Evolutionary conservation across 2,797 vertebrate genomes (phyloP), one percentile per base, ranked within the genome.

Genomic region (Fistularia tabacaria): DNA sequence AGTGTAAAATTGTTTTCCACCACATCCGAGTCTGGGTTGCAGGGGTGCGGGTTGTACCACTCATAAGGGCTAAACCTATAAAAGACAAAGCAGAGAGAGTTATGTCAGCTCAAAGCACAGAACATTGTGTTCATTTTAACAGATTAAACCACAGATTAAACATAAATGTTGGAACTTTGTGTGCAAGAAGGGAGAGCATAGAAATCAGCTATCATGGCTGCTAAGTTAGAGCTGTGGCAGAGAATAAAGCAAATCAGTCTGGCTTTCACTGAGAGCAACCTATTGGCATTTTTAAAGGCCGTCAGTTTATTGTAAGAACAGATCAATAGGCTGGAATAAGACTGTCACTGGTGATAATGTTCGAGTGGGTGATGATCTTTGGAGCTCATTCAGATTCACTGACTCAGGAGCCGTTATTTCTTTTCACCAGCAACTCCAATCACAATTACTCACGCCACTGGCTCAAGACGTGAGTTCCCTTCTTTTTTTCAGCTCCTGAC

Each of bases 1-100:
- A 98, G 96, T 74, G 96, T 98, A 91, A 98, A 98, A 94, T 98
- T 98, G 92, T 98, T 98, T 93, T 98, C 96, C 95, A 98, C 94
- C 89, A 98, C 94, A 84, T 98, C 96, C 65, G 96, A 98, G 91
- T 98, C 95, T 38, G 96, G 96, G 85, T 98, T 98, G 93, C 96
- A 98, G 63, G 96, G 96, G 83, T 98, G 96, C 82, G 96, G 96
- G 74, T 98, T 98, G 92, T 98, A 98, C 96, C 96, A 98, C 92
- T 98, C 96, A 86, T 98, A 98, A 15, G 96, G 96, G 88, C 96
- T 98, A 92, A 98, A 98, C 94, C 96, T 98, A 89, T 71, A 67
- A 67, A 56, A 54, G 65, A 76, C 73, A 92, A 88, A 91, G 89
- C 6, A 43, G 6, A 69, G 38, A 59, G 38, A 62, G 39, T 12